Conservation (phyloP, 2,113 vertebrate genomes). For the Serinus canaria region DNA sequence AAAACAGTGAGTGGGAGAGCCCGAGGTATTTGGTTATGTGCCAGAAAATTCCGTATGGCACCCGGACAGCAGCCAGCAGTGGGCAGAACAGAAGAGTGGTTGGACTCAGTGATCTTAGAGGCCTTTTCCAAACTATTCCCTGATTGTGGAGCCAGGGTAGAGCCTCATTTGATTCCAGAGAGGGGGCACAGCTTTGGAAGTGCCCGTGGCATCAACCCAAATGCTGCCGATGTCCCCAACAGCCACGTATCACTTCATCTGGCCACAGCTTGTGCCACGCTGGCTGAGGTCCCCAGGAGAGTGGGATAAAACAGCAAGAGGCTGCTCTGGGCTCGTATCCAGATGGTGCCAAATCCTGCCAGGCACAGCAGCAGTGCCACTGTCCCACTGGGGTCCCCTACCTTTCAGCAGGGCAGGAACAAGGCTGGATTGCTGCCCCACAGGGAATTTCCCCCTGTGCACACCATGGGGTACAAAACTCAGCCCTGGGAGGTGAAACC, state of each 20-base stretch:
- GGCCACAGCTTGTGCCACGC: neutral
- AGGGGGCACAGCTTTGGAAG: neutral
- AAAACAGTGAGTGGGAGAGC: neutral
- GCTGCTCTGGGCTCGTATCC: neutral
- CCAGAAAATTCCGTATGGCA: neutral
- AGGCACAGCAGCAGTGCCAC: neutral
- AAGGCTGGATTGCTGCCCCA: neutral
- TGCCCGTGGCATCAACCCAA: accelerated
- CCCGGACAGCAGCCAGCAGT: accelerated
- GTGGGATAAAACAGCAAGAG: neutral
- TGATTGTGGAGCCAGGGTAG: neutral
- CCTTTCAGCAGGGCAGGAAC: accelerated
- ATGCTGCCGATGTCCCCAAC: accelerated
- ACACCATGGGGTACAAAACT: neutral
- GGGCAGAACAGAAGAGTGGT: neutral
- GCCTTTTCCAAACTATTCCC: neutral
- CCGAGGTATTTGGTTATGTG: accelerated
- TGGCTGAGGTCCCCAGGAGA: neutral
- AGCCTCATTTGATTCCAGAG: neutral
- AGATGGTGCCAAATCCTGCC: neutral
- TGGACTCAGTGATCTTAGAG: neutral
- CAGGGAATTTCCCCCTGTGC: accelerated
- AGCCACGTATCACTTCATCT: accelerated
- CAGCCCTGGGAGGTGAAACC: neutral
- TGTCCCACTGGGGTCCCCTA: neutral